phyloP scores from a whole-genome alignment of 2,797 vertebrate genomes.

The Eidolon dupreanum region DNA sequence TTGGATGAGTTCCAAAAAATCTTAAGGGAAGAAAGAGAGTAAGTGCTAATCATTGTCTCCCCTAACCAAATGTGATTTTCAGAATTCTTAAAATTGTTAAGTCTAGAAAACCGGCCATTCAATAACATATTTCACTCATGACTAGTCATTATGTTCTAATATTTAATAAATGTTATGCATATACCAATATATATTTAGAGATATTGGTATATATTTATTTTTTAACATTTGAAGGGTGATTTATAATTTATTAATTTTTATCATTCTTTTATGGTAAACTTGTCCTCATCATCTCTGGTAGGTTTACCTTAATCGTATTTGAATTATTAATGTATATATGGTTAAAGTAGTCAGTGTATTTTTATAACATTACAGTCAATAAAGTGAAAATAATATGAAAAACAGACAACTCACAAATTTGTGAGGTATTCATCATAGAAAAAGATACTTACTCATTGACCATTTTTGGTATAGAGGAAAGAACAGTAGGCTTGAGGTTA shows the following conservation, averaged over 20 bases:
- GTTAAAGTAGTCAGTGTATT: background rate
- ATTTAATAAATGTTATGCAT: background rate
- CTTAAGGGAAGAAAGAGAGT: constrained; percentile 84
- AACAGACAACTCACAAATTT: background rate
- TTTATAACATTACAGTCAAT: background rate
- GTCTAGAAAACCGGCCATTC: background rate
- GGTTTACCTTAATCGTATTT: background rate
- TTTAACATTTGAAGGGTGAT: background rate
- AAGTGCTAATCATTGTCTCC: constrained; percentile 68
- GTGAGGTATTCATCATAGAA: background rate
- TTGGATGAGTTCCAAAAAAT: constrained; percentile 81
- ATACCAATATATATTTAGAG: too few species aligned
- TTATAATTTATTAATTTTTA: background rate
- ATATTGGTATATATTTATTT: background rate
- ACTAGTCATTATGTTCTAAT: background rate
- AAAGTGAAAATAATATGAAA: background rate
- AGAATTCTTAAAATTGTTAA: background rate
- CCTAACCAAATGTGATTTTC: background rate
- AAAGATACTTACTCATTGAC: background rate
- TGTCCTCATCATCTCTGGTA: background rate
- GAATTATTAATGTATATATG: background rate
- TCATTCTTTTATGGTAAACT: background rate
- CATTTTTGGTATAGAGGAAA: background rate
- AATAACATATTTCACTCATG: background rate
- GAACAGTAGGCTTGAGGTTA: background rate